Evolutionary conservation across 2,113 vertebrate species (phyloP), one percentile per base, ranked within the genome.

Genomic region (Gallinago jamesoni): DNA sequence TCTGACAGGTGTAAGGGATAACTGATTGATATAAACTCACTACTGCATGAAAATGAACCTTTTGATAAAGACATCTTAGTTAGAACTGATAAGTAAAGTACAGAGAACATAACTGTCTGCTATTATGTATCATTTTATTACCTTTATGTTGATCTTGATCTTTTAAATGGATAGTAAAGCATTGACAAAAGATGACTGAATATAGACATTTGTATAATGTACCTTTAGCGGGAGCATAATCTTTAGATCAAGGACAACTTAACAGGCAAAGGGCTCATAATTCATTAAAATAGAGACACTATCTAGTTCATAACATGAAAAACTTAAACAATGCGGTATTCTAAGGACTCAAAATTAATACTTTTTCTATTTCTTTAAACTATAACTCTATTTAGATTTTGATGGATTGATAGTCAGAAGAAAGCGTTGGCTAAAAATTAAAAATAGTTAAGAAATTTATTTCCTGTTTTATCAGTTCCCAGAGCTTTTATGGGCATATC

Each of bases 1-100:
- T 98, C 96, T 99, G 98, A 99, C 98, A 99, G 98, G 98, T 99
- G 98, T 98, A 97, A 98, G 97, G 97, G 97, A 98, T 98, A 98
- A 97, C 97, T 98, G 97, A 98, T 98, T 98, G 97, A 98, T 98
- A 98, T 98, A 98, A 99, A 98, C 97, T 98, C 97, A 97, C 98
- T 98, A 97, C 97, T 98, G 97, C 97, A 98, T 98, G 98, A 98
- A 99, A 99, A 98, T 98, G 97, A 98, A 98, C 97, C 97, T 96
- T 97, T 97, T 96, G 98, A 98, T 98, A 98, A 98, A 97, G 96
- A 97, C 98, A 98, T 98, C 97, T 97, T 97, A 98, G 97, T 97
- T 97, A 96, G 97, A 98, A 98, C 98, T 98, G 98, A 98, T 98
- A 98, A 99, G 98, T 98, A 97, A 98, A 98, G 98, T 98, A 97